These are phyloP conservation scores for Drosophila testacea DNA, from an alignment of 2,888 invertebrate genomes.

Conservation along the genomic window DNA sequence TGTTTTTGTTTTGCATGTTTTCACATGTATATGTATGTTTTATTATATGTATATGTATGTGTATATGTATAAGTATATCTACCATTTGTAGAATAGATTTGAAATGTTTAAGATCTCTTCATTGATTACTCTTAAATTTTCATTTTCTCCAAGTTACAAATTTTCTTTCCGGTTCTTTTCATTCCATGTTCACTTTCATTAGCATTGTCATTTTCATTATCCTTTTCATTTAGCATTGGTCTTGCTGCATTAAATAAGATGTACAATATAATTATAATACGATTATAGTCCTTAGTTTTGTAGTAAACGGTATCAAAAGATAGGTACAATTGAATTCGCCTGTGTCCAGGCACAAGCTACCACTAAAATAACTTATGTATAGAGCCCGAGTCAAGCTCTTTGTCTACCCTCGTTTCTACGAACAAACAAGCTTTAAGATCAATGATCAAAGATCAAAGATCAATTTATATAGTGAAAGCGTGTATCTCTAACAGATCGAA, in stretches of 20 bases:
- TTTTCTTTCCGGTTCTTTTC: neutral
- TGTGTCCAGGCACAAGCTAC: constrained; percentile 56
- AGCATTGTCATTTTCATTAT: constrained; percentile 11
- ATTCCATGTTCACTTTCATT: constrained; percentile 1
- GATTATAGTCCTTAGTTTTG: constrained; percentile 82
- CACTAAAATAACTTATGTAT: constrained; percentile 69
- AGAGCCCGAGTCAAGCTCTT: constrained; percentile 27
- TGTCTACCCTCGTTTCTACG: constrained; percentile 26
- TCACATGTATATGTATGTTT: constrained; percentile 46
- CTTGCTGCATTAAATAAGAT: constrained; percentile 59
- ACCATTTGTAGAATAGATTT: constrained; percentile 54
- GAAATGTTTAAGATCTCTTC: constrained; percentile 53
- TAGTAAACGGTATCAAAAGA: constrained; percentile 82
- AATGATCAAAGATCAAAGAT: constrained; percentile 22
- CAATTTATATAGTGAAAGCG: constrained; percentile 12
- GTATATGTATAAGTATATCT: constrained; percentile 28
- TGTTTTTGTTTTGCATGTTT: constrained; percentile 47
- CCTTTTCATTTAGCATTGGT: constrained; percentile 56
- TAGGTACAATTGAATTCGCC: constrained; percentile 80
- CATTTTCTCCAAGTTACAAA: constrained; percentile 31
- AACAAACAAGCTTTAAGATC: constrained; percentile 24
- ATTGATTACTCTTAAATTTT: constrained; percentile 26
- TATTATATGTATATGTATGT: constrained; percentile 51
- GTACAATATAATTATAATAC: constrained; percentile 62
- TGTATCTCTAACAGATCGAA: constrained; percentile 11